These are phyloP conservation scores for Caenorhabditis sp. DNA, from an alignment of 2,888 invertebrate species.

Conservation along the genomic window DNA sequence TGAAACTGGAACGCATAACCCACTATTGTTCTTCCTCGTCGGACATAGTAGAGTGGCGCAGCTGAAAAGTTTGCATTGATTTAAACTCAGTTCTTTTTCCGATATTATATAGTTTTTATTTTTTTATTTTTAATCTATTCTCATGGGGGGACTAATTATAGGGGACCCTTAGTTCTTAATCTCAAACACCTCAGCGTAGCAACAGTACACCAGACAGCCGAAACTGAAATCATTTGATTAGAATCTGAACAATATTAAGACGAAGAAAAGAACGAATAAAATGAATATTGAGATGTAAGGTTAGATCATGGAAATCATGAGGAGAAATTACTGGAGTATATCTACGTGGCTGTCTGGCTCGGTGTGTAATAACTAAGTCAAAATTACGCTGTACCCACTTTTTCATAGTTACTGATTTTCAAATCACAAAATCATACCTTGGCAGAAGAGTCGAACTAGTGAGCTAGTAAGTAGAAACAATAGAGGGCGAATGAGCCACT, in stretches of 20 bases:
- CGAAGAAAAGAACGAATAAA: neutral
- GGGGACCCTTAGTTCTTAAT: constrained; percentile 53
- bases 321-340: neutral
- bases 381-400: constrained; percentile 2
- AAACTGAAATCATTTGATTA: constrained; percentile 56
- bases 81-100: constrained; percentile 41
- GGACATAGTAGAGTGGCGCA: constrained; percentile 73
- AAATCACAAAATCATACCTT: constrained; percentile 45
- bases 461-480: constrained; percentile 58
- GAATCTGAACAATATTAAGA: neutral
- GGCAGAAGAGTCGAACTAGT: constrained; percentile 34
- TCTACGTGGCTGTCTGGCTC: constrained; percentile 56
- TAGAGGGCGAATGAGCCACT: constrained; percentile 47
- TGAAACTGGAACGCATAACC: constrained; percentile 75
- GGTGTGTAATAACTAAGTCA: constrained; percentile 41
- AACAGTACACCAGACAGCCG: constrained; percentile 65
- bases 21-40: constrained; percentile 80
- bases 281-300: neutral
- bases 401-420: neutral
- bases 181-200: constrained; percentile 65
- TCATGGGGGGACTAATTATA: constrained; percentile 52
- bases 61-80: constrained; percentile 69
- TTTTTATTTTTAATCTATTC: constrained; percentile 52
- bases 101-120: constrained; percentile 12
- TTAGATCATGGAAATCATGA: neutral